phyloP scores from a whole-genome alignment of 2,113 vertebrate genomes.

The Onychostruthus taczanowskii region DNA sequence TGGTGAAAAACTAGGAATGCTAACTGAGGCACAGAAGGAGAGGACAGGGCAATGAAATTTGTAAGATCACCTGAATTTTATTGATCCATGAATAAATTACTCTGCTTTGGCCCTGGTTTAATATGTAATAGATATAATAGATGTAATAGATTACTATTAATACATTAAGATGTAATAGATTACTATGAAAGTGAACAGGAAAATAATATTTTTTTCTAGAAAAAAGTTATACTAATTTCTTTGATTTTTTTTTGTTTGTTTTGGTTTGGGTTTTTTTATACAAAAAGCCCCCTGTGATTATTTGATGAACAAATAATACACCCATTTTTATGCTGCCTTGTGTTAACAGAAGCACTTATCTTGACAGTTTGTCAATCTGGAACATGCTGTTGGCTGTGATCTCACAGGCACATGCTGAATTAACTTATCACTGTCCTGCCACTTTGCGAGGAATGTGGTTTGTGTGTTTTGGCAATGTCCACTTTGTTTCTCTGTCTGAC shows the following conservation, averaged over 20 bases:
- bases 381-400: background rate
- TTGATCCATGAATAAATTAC: background rate
- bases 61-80: background rate
- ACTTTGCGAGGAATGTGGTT: background rate
- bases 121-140: background rate
- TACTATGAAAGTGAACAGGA: background rate
- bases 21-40: background rate
- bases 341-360: background rate
- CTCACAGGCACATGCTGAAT: background rate
- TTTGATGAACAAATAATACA: background rate
- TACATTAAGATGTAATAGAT: background rate
- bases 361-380: background rate
- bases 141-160: background rate
- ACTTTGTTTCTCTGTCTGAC: background rate
- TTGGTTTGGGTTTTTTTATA: background rate
- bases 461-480: background rate
- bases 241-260: background rate
- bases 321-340: background rate
- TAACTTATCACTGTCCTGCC: background rate
- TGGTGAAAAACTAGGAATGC: background rate
- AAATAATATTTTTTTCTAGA: background rate
- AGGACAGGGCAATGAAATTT: background rate
- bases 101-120: background rate
- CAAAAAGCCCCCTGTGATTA: fast-evolving
- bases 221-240: background rate